Evolutionary conservation across 2,888 invertebrate species (phyloP).

Genomic region (Ceriagrion tenellum): DNA sequence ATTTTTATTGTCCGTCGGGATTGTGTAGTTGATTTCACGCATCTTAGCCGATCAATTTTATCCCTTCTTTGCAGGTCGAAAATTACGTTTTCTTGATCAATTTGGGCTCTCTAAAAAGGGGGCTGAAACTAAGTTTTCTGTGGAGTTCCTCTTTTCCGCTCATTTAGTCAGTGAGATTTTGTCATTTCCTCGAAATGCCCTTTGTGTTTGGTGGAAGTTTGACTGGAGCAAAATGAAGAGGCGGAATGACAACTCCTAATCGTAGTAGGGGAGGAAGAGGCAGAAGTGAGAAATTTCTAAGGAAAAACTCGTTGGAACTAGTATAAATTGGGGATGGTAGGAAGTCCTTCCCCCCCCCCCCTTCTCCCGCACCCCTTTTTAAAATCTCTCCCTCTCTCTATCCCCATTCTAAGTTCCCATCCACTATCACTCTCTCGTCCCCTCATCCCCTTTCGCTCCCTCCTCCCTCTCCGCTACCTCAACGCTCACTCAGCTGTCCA

Average conservation of each 20-base stretch:
- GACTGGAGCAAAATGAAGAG: background rate
- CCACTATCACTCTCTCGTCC: background rate
- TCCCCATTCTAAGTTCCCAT: background rate
- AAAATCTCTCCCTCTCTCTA: background rate
- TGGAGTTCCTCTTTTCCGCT: too few species aligned
- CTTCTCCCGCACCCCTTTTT: background rate
- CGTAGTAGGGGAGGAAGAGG: background rate
- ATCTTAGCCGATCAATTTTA: too few species aligned
- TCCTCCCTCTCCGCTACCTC: background rate
- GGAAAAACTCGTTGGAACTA: background rate
- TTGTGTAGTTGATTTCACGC: too few species aligned
- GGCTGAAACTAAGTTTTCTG: too few species aligned
- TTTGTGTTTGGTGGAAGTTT: background rate
- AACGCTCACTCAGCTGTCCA: background rate
- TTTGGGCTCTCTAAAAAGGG: too few species aligned
- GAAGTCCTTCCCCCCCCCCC: background rate
- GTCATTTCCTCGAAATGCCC: background rate
- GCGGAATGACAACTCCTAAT: background rate
- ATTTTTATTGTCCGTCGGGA: too few species aligned
- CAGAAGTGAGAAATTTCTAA: background rate
- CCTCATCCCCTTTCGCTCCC: background rate
- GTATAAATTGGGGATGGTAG: background rate
- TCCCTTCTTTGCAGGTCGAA: background rate
- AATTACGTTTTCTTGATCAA: too few species aligned
- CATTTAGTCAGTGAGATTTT: background rate